Percentiles rank a stretch among this genome's conserved stretches.
phyloP scores from a whole-genome alignment of 2,797 vertebrate genomes.

The Erpetoichthys calabaricus region DNA sequence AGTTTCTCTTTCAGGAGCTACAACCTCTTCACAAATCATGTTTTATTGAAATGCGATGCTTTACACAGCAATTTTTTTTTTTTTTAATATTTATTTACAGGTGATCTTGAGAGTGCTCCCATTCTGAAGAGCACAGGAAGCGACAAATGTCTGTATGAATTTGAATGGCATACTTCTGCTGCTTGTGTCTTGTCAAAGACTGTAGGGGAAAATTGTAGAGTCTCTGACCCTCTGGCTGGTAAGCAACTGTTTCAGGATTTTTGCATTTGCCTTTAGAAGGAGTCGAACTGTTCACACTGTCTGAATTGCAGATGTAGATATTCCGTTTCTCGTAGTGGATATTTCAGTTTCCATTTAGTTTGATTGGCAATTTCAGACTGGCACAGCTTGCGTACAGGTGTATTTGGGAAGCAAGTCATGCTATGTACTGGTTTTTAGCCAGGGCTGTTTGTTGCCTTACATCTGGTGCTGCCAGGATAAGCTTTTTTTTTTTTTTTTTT shows the following conservation, averaged over 20 bases:
- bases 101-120: slow-evolving; percentile 72
- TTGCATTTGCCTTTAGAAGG: neutral
- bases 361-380: neutral
- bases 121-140: slow-evolving; percentile 45
- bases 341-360: neutral
- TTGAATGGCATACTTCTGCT: slow-evolving; percentile 81
- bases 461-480: no score
- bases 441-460: no score
- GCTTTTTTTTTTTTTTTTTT: neutral
- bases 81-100: slow-evolving; percentile 30
- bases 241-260: slow-evolving; percentile 16
- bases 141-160: slow-evolving; percentile 55
- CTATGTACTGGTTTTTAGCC: no score
- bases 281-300: neutral
- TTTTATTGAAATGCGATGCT: neutral
- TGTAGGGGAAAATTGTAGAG: slow-evolving; percentile 71
- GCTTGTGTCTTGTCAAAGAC: slow-evolving; percentile 76
- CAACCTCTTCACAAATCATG: neutral
- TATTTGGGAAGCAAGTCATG: neutral
- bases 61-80: rapidly evolving
- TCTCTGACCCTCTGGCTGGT: slow-evolving; percentile 78
- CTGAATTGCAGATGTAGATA: neutral
- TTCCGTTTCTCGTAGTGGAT: neutral
- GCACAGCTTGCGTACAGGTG: no score
- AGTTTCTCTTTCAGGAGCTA: neutral